Conservation (phyloP, 1,140 invertebrate species). For the Coelopa frigida region DNA sequence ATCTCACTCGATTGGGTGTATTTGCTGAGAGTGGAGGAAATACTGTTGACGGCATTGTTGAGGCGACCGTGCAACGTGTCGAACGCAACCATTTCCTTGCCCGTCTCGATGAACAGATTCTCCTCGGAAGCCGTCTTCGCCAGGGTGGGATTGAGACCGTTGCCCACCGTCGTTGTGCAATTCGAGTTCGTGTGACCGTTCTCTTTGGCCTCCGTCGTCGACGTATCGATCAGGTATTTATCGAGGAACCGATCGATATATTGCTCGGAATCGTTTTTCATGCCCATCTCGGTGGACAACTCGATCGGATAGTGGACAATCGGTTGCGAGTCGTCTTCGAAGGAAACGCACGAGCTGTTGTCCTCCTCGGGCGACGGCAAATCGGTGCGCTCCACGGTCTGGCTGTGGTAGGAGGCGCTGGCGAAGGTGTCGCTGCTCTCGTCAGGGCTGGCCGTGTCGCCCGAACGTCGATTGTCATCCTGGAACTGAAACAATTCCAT, state of each 20-base stretch:
- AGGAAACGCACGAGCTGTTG: constrained; percentile 39
- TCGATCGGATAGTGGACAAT: constrained; percentile 40
- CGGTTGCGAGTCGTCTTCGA: constrained; percentile 43
- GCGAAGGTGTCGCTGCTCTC: constrained; percentile 43
- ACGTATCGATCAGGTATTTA: constrained; percentile 59
- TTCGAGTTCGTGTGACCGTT: constrained; percentile 9
- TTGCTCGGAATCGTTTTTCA: constrained; percentile 47
- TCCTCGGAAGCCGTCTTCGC: constrained; percentile 27
- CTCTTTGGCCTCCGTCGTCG: constrained; percentile 52
- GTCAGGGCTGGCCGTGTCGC: constrained; percentile 16
- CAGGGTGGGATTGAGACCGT: constrained; percentile 14
- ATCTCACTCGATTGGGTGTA: constrained; percentile 39
- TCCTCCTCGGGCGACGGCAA: constrained; percentile 31
- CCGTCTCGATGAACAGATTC: constrained; percentile 35
- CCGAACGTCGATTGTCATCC: background rate
- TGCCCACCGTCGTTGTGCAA: constrained; percentile 5
- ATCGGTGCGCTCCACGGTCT: constrained; percentile 40
- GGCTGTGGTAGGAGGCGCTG: constrained; percentile 38
- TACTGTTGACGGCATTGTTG: constrained; percentile 38
- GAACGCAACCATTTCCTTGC: constrained; percentile 31
- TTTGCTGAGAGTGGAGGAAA: constrained; percentile 26
- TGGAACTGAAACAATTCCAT: background rate
- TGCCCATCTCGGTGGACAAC: constrained; percentile 20
- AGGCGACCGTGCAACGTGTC: constrained; percentile 32
- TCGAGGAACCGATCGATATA: constrained; percentile 59